A percentile compares a stretch with the other conserved stretches of the same genome.
Conservation (phyloP, 2,888 invertebrate species). For the Tribolium freemani region DNA sequence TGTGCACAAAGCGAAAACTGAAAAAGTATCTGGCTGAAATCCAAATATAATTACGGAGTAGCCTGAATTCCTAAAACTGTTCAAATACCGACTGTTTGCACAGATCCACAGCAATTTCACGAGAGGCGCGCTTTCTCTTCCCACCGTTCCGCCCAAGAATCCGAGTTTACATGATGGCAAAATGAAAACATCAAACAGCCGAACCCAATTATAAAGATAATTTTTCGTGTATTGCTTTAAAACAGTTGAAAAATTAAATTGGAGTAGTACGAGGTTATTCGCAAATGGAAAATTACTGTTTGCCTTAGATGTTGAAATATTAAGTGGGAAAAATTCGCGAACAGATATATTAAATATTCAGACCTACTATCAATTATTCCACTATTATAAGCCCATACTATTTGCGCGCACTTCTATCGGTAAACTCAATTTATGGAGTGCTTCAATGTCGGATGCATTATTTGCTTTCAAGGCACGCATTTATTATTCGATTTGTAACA, state of each 20-base stretch:
- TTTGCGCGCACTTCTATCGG: background rate
- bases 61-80: constrained; percentile 56
- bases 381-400: constrained; percentile 6
- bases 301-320: constrained; percentile 36
- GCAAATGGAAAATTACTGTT: constrained; percentile 34
- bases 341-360: constrained; percentile 22
- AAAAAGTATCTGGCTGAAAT: constrained; percentile 60
- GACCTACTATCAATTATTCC: constrained; percentile 10
- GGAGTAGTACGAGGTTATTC: constrained; percentile 7
- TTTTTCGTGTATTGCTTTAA: constrained; percentile 38
- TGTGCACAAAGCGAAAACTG: constrained; percentile 60
- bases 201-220: constrained; percentile 44
- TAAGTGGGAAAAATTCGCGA: constrained; percentile 16
- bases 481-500: constrained; percentile 47
- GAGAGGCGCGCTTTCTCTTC: constrained; percentile 40
- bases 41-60: constrained; percentile 58
- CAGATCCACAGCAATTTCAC: constrained; percentile 52
- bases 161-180: constrained; percentile 35
- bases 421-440: constrained; percentile 28
- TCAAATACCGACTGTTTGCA: constrained; percentile 55
- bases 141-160: constrained; percentile 28
- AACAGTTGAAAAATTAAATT: constrained; percentile 40
- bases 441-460: constrained; percentile 30
- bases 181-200: constrained; percentile 43
- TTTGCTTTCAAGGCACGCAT: constrained; percentile 42